Base-by-base conservation (phyloP, 2,797 vertebrate genomes). In the Erithacus rubecula region DNA sequence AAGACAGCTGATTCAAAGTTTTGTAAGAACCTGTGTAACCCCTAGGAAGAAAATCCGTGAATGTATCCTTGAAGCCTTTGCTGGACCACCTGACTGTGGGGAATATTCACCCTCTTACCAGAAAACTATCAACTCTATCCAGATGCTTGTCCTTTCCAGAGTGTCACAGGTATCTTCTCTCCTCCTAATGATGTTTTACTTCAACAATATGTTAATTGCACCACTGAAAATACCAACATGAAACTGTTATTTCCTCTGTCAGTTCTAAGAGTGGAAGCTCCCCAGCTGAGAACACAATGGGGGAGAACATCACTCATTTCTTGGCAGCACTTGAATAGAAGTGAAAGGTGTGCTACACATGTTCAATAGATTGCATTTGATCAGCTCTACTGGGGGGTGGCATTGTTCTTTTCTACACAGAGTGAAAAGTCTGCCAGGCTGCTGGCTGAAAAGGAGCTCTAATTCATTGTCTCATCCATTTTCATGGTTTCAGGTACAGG, bases 71-170 rank as follows among this genome's bases (percentile, higher is more conserved):
- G 98, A 99, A 96, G 99, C 97, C 95, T 99, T 99, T 97, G 97
- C 99, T 13, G 99, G 99, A 15, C 99, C 99, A 12, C 99, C 97
- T 4, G 98, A 99, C 91, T 94, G 77, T 46, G 99, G 99, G 36
- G 98, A 98, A 96, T 99, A 98, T 95, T 99, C 99, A 5, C 98
- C 99, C 1, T 99, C 99, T 39, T 98, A 99, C 83, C 99, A 99
- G 98, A 99, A 99, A 97, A 99, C 99, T 22, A 98, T 99, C 75
- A 99, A 99, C 89, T 96, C 97, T 13, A 97, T 99, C 89, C 99
- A 99, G 96, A 97, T 98, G 91, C 90, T 97, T 23, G 62, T 98
- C 63, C 97, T 99, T 95, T 97, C 97, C 46, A 97, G 95, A 95
- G 27, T 99, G 70, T 96, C 98, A 63, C 97, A 99, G 98, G 99